These are phyloP conservation scores for Anhinga rufa DNA, from an alignment of 2,113 vertebrate species.

Conservation along the genomic window DNA sequence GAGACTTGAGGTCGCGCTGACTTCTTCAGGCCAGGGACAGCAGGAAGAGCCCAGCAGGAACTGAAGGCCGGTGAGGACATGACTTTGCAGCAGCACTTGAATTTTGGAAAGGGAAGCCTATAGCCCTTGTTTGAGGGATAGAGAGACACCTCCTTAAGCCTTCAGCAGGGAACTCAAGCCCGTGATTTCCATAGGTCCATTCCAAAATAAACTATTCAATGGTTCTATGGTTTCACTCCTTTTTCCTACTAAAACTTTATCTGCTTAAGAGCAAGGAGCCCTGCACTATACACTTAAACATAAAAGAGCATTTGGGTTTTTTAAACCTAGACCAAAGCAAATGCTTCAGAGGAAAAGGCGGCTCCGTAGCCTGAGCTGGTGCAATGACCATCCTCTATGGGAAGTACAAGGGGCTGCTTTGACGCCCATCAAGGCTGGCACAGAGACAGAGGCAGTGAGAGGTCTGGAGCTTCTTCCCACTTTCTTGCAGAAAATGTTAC, in stretches of 20 bases:
- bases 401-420: neutral
- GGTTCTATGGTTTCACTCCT: neutral
- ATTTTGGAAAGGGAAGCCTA: neutral
- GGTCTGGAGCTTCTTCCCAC: neutral
- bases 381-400: neutral
- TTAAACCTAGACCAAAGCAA: neutral
- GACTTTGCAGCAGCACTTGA: neutral
- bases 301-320: neutral
- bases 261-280: neutral
- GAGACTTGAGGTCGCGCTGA: rapidly evolving
- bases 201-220: neutral
- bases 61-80: neutral
- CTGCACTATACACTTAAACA: neutral
- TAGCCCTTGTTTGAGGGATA: neutral
- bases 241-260: neutral
- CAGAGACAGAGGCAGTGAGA: neutral
- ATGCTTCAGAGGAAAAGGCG: neutral
- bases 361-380: neutral
- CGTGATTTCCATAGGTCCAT: neutral
- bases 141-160: neutral
- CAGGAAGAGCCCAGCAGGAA: neutral
- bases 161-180: neutral
- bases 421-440: neutral
- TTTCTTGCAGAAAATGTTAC: neutral
- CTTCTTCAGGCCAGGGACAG: neutral